Evolutionary conservation across 2,797 vertebrate species (phyloP).

Genomic region (Uromys caudimaculatus): DNA sequence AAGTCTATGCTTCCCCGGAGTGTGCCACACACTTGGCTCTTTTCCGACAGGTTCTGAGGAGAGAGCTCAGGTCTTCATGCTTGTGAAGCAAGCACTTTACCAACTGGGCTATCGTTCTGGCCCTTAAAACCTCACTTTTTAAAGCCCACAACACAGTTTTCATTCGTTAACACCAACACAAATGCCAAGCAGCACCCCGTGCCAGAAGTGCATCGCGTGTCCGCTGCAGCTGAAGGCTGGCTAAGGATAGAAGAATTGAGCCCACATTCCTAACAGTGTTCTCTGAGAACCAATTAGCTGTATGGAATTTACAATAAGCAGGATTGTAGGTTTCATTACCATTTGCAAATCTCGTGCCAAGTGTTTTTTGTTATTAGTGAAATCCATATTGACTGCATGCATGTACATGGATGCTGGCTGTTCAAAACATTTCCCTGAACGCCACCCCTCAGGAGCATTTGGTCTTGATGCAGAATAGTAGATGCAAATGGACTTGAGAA

Average conservation of each 20-base stretch:
- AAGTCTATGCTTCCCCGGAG: not conserved
- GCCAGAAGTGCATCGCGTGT: not conserved
- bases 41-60: not conserved
- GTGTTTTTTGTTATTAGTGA: conserved; percentile 24
- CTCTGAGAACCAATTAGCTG: not conserved
- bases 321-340: not conserved
- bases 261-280: not conserved
- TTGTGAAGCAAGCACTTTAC: not conserved
- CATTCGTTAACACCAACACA: conserved; percentile 17
- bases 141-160: conserved; percentile 26
- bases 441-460: not conserved
- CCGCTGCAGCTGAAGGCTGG: not conserved
- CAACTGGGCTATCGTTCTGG: not conserved
- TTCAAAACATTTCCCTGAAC: not conserved
- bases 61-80: not conserved
- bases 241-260: not conserved
- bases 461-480: not conserved
- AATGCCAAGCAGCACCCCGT: not conserved
- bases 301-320: not conserved
- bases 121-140: not conserved
- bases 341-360: not conserved
- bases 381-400: not conserved
- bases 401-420: not conserved
- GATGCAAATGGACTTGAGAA: not conserved
- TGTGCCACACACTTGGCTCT: not conserved